Evolutionary conservation across 2,888 invertebrate genomes (phyloP), one percentile per base, ranked within the genome.

Genomic region (Masnerella sp.): DNA sequence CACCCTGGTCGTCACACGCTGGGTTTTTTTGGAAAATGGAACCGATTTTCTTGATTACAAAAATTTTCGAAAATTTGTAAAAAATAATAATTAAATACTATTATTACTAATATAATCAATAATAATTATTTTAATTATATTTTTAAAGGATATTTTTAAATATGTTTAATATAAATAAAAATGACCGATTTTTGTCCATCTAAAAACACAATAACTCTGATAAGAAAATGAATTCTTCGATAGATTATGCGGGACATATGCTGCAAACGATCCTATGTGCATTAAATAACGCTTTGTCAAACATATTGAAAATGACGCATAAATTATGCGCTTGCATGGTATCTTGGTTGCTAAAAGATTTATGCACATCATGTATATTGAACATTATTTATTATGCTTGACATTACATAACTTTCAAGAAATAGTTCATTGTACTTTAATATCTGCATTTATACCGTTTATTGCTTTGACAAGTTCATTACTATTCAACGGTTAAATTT

Each of bases 1-100:
- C 74, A 59, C 72, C 68, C 68, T 40, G 77, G 73, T 70, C 65
- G 49, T 64, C 62, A 54, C 42, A 61, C 28, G 69, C 54, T 52
- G 71, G 59, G 59, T 65, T 62, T n/a, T n/a, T n/a, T n/a, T n/a
- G n/a, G n/a, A n/a, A n/a, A n/a, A n/a, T n/a, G n/a, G n/a, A n/a
- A n/a, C n/a, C n/a, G n/a, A n/a, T n/a, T n/a, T n/a, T n/a, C n/a
- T n/a, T n/a, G n/a, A n/a, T n/a, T n/a, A n/a, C n/a, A n/a, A n/a
- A n/a, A n/a, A n/a, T n/a, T n/a, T n/a, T n/a, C n/a, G n/a, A n/a
- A n/a, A n/a, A n/a, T n/a, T n/a, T n/a, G n/a, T n/a, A n/a, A n/a
- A 25, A 25, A 25, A 25, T 5, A 25, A 25, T 25, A n/a, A n/a
- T n/a, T n/a, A n/a, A n/a, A n/a, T n/a, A n/a, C n/a, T n/a, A n/a